Percentiles rank a stretch among this genome's conserved stretches.
Evolutionary conservation across 1,140 invertebrate species (phyloP).

Genomic region (Hermetia illucens): DNA sequence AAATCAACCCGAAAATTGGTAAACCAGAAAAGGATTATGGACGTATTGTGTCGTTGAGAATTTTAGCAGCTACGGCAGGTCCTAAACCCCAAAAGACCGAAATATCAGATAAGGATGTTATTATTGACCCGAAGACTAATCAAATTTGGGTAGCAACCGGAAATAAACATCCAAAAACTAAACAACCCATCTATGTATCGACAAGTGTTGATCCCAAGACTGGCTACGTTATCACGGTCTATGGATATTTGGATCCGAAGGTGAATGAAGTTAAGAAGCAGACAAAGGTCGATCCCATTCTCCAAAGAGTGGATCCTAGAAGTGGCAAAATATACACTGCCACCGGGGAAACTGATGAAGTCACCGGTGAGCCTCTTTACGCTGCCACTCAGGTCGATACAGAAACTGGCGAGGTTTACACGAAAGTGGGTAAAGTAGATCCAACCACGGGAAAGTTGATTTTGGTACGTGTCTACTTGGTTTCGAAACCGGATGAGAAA

Average conservation of each 20-base stretch:
- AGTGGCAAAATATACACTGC: constrained; percentile 30
- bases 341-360: constrained; percentile 29
- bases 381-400: constrained; percentile 39
- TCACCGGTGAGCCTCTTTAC: constrained; percentile 35
- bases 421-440: constrained; percentile 24
- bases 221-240: constrained; percentile 38
- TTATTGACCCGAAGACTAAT: constrained; percentile 41
- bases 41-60: constrained; percentile 36
- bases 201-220: constrained; percentile 33
- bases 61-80: constrained; percentile 35
- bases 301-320: constrained; percentile 33
- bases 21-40: constrained; percentile 42
- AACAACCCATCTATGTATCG: constrained; percentile 36
- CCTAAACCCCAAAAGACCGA: constrained; percentile 40
- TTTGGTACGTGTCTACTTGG: constrained; percentile 39
- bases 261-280: constrained; percentile 37
- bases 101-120: constrained; percentile 38
- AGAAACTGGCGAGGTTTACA: constrained; percentile 39
- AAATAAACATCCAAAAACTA: constrained; percentile 34
- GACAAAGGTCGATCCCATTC: constrained; percentile 31
- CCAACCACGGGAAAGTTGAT: constrained; percentile 36
- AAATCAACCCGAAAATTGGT: constrained; percentile 41
- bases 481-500: constrained; percentile 40
- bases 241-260: constrained; percentile 38
- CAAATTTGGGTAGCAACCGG: constrained; percentile 41